Evolutionary conservation across 2,797 vertebrate genomes (phyloP), one percentile per base, ranked within the genome.

Genomic region (Rhinatrema bivittatum): DNA sequence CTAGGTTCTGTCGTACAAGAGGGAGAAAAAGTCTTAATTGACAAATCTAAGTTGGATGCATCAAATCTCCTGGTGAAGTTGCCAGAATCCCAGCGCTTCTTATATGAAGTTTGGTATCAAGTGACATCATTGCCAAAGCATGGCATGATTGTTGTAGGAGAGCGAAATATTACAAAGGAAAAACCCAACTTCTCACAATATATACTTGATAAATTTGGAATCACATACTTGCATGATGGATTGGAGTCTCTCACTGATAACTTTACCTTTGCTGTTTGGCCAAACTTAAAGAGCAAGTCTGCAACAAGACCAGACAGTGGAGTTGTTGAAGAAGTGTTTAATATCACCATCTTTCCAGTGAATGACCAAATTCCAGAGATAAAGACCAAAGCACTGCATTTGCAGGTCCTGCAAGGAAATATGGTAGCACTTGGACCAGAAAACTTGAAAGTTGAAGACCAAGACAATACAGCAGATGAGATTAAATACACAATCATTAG

Each of bases 101-200:
- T 70, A 22, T 81, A 85, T 28, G 91, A 97, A 64, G 82, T 91
- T 24, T 95, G 92, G 91, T 95, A 87, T 65, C 86, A 91, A 63
- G 85, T 94, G 41, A 77, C 60, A 1, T 76, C 72, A 19, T 74
- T 94, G 54, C 91, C 91, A 14, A 72, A 56, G 3, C 82, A 89
- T 9, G 91, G 91, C 1, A 50, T 76, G 28, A 82, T 97, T 16
- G 20, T 85, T 26, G 82, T 86, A 18, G 88, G 89, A 32, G 89
- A 96, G 54, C 78, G 81, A 59, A 93, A 91, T 2, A 22, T 95
- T 54, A 91, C 90, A 14, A 74, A 68, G 54, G 88, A 88, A 58
- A 93, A 94, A 39, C 88, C 91, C 3, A 86, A 83, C 57, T 96
- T 97, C 55, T 93, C 90, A 19, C 93, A 96, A 7, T 84, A 82